Evolutionary conservation across 2,888 invertebrate species (phyloP), one percentile per base, ranked within the genome.

Genomic region (Coelopa pilipes): DNA sequence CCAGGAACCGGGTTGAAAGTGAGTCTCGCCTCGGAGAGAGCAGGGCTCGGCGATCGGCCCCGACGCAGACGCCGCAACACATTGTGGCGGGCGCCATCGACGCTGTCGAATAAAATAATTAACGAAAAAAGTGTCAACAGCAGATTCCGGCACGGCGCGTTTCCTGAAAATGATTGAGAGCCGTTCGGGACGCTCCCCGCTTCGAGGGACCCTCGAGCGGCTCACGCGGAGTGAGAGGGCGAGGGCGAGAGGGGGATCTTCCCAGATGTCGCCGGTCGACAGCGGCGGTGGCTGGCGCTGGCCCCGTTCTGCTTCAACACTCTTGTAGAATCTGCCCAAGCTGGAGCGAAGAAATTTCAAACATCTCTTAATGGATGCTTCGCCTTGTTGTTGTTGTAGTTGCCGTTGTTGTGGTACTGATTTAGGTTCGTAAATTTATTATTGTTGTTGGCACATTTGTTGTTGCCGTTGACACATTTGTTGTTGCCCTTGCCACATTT

Each of bases 161-260:
- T 74, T 72, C 74, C 75, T 77, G 76, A 62, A 75, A 72, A 77
- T 78, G 77, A 78, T 78, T 77, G 74, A 78, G 76, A 63, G 71
- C 65, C 71, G 50, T 24, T 45, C 46, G 46, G 60, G 59, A 13
- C 53, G 67, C 49, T 19, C 4, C 46, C 47, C 66, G 24, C 9
- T 21, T 12, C 66, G 47, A 47, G 65, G 47, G 13, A 7, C 47
- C 47, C 46, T 46, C 15, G 24, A 63, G 55, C 17, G 21, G 67
- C 49, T 21, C 67, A 53, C 34, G 34, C 2, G 34, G 34, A 34
- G 34, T 4, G 34, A 34, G 34, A 34, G 34, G 7, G 34, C 34
- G 34, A 34, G 34, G 4, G 34, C 2, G 34, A 7, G 7, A 34
- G 34, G 34, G 34, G 34, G 34, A 34, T 34, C 34, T 34, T 34